Conservation (phyloP, 2,113 vertebrate species). For the Apodemus sylvaticus region DNA sequence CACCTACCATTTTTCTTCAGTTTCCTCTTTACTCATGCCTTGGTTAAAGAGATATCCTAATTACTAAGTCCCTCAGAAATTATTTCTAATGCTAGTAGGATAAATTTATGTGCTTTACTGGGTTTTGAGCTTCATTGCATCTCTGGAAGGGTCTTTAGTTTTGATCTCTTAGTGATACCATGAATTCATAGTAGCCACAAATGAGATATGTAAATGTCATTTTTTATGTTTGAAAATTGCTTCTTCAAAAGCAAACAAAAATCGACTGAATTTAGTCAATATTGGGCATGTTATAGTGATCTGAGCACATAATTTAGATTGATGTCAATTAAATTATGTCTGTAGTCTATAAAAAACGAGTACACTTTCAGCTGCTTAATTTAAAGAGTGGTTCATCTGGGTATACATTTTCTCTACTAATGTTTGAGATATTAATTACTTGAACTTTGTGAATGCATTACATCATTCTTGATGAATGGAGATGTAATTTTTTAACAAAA, state of each 20-base stretch:
- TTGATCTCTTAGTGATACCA: slow-evolving; percentile 38
- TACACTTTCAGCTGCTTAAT: slow-evolving; percentile 17
- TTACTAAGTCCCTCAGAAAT: not conserved
- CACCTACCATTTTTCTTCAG: not conserved
- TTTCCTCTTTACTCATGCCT: not conserved
- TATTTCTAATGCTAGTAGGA: not conserved
- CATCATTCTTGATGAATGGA: not conserved
- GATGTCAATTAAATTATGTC: slow-evolving; percentile 42
- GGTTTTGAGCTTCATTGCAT: slow-evolving; percentile 1
- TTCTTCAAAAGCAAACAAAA: slow-evolving; percentile 12
- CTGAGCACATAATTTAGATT: slow-evolving; percentile 12
- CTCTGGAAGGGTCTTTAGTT: slow-evolving; percentile 49
- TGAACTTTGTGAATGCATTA: not conserved
- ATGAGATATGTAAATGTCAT: slow-evolving; percentile 17
- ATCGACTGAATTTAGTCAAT: not conserved
- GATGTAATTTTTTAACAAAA: slow-evolving; percentile 19
- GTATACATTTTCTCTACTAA: not conserved
- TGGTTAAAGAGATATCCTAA: slow-evolving; percentile 15
- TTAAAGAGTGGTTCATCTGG: not conserved
- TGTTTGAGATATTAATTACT: not conserved
- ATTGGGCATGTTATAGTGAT: not conserved
- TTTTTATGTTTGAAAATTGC: slow-evolving; percentile 45
- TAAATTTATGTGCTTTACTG: not conserved
- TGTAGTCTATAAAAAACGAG: not conserved
- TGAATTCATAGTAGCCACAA: not conserved